Evolutionary conservation across 1,140 invertebrate species (phyloP).

Genomic region (Psilanteris sp.): DNA sequence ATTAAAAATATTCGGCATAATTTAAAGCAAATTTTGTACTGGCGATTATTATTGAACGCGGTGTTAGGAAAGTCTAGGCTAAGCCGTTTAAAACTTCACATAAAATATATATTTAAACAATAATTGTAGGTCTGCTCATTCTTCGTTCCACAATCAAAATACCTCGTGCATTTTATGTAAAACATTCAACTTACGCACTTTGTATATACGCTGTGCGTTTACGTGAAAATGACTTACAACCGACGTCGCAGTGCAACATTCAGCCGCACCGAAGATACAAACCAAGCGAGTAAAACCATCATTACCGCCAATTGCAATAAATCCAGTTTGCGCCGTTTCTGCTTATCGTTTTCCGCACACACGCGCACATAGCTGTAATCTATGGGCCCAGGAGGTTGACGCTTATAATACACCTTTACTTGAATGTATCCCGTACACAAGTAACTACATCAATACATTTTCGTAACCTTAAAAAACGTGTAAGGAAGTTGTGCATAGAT

Average conservation of each 20-base stretch:
- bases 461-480: slow-evolving; percentile 4
- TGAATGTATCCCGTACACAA: background rate
- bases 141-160: too few species aligned
- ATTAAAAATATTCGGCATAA: too few species aligned
- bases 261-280: slow-evolving; percentile 48
- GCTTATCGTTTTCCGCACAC: slow-evolving; percentile 68
- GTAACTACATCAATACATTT: slow-evolving; percentile 12
- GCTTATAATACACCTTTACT: slow-evolving; percentile 23
- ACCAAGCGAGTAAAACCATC: slow-evolving; percentile 67
- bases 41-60: too few species aligned
- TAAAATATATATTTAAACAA: too few species aligned
- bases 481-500: slow-evolving; percentile 19
- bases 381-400: slow-evolving; percentile 52
- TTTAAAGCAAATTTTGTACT: too few species aligned
- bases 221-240: slow-evolving; percentile 52
- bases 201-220: slow-evolving; percentile 24
- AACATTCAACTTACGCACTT: slow-evolving; percentile 20
- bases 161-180: background rate
- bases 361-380: slow-evolving; percentile 64
- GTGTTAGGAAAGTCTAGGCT: too few species aligned
- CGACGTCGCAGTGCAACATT: slow-evolving; percentile 33
- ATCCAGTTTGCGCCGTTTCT: slow-evolving; percentile 69
- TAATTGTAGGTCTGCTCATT: too few species aligned
- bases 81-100: too few species aligned
- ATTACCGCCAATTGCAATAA: slow-evolving; percentile 75